Evolutionary conservation across 1,140 invertebrate genomes (phyloP).

Genomic region (Pachyrhynchus sulphureomaculatus): DNA sequence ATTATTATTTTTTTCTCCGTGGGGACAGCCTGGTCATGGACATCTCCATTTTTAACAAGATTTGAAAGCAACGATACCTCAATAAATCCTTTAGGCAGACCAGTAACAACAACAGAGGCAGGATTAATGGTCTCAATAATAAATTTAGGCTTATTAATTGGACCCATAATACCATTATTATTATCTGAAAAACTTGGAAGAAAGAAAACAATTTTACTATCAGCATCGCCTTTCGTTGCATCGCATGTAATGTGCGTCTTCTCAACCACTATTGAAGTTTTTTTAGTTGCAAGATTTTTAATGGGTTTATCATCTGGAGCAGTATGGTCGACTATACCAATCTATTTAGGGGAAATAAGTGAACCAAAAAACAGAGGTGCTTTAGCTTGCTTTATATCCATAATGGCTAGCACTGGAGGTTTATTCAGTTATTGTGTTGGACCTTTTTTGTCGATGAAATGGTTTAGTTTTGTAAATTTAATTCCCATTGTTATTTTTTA

Average conservation of each 20-base stretch:
- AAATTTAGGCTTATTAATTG: slow-evolving; percentile 68
- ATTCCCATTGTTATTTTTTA: slow-evolving; percentile 55
- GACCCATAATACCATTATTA: slow-evolving; percentile 38
- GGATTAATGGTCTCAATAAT: slow-evolving; percentile 82
- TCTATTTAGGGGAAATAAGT: slow-evolving; percentile 56
- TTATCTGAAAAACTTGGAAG: slow-evolving; percentile 49
- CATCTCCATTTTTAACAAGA: slow-evolving; percentile 65
- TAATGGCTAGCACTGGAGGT: slow-evolving; percentile 44
- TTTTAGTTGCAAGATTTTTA: slow-evolving; percentile 50
- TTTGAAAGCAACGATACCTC: slow-evolving; percentile 45
- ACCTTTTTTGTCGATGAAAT: slow-evolving; percentile 56
- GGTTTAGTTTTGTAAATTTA: slow-evolving; percentile 55
- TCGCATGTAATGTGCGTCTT: slow-evolving; percentile 50
- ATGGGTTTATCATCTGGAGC: slow-evolving; percentile 52
- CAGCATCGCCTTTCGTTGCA: slow-evolving; percentile 49
- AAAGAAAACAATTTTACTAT: slow-evolving; percentile 50
- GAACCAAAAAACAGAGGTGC: slow-evolving; percentile 43
- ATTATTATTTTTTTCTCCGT: slow-evolving; percentile 61
- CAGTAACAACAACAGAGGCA: slow-evolving; percentile 54
- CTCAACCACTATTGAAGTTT: slow-evolving; percentile 44
- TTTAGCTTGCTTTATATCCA: slow-evolving; percentile 63
- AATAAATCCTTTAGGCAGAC: slow-evolving; percentile 45
- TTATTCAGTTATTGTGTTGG: slow-evolving; percentile 59
- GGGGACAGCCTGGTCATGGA: slow-evolving; percentile 70
- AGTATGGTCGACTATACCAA: slow-evolving; percentile 53